Percentiles rank a stretch among this genome's conserved stretches.
phyloP scores from a whole-genome alignment of 2,888 invertebrate genomes.

The Synanthedon myopaeformis region DNA sequence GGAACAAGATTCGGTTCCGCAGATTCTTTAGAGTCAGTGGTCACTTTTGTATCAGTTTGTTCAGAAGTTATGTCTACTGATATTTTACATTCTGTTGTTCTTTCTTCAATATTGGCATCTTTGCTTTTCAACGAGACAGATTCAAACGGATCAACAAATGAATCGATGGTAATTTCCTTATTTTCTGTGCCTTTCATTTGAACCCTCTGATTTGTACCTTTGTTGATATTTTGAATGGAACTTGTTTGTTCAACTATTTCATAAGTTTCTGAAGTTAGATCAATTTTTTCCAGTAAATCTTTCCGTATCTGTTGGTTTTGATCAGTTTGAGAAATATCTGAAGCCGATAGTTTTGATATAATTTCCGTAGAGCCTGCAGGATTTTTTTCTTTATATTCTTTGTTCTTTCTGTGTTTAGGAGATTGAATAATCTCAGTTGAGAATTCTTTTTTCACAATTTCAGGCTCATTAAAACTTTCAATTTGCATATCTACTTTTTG shows the following conservation, averaged over 20 bases:
- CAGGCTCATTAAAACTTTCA: too few relatives aligned
- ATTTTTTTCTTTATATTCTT: slow-evolving; percentile 19
- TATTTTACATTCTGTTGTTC: too few relatives aligned
- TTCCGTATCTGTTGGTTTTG: not conserved
- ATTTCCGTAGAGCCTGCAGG: not conserved
- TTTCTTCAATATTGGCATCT: too few relatives aligned
- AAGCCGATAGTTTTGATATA: not conserved
- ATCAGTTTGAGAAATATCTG: not conserved
- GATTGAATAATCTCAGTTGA: slow-evolving; percentile 9
- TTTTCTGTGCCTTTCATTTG: not conserved
- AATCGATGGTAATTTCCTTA: too few relatives aligned
- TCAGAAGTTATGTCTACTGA: too few relatives aligned
- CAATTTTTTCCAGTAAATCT: not conserved
- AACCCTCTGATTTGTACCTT: not conserved
- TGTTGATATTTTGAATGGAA: not conserved
- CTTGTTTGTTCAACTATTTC: not conserved
- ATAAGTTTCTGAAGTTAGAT: not conserved
- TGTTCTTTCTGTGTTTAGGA: slow-evolving; percentile 29
- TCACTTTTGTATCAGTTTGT: too few relatives aligned
- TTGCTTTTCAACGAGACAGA: too few relatives aligned
- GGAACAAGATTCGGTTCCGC: too few relatives aligned
- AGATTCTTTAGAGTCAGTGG: too few relatives aligned
- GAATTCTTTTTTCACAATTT: too few relatives aligned
- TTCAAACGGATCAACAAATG: too few relatives aligned
- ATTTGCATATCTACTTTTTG: too few relatives aligned